Evolutionary conservation across 1,140 invertebrate genomes (phyloP).

Genomic region (Fopius arisanus): DNA sequence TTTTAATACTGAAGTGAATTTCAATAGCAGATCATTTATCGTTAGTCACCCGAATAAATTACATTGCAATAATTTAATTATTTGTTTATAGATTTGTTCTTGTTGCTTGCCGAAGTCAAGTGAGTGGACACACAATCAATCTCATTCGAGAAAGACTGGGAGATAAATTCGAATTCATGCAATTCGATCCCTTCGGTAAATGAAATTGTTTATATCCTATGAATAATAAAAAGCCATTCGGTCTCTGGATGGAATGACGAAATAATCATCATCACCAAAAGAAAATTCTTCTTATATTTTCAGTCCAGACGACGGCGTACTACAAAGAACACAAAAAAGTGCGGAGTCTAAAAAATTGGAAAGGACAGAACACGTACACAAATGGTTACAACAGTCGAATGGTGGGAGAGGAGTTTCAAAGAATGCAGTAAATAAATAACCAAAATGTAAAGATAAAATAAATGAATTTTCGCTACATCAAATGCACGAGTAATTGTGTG

Average conservation of each 20-base stretch:
- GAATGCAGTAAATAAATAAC: conserved; percentile 11
- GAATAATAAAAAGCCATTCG: no score
- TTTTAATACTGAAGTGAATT: no score
- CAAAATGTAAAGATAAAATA: neutral
- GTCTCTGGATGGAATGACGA: no score
- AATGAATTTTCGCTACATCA: neutral
- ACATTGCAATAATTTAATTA: neutral
- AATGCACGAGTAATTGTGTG: no score
- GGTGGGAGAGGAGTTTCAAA: neutral
- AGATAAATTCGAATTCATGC: conserved; percentile 79
- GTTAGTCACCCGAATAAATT: neutral
- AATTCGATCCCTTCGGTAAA: conserved; percentile 82
- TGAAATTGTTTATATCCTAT: no score
- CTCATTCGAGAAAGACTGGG: conserved; percentile 73
- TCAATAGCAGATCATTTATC: neutral
- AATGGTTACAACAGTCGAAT: neutral
- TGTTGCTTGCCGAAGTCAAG: conserved; percentile 79
- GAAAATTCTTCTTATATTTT: conserved; percentile 52
- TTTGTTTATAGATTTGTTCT: conserved; percentile 71
- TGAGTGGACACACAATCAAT: conserved; percentile 76
- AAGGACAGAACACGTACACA: neutral
- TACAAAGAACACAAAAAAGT: conserved; percentile 75
- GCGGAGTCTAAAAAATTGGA: conserved; percentile 61
- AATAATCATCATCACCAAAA: neutral
- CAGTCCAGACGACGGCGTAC: conserved; percentile 70